Evolutionary conservation across 1,140 invertebrate species (phyloP).

Genomic region (Danaus melanippus): DNA sequence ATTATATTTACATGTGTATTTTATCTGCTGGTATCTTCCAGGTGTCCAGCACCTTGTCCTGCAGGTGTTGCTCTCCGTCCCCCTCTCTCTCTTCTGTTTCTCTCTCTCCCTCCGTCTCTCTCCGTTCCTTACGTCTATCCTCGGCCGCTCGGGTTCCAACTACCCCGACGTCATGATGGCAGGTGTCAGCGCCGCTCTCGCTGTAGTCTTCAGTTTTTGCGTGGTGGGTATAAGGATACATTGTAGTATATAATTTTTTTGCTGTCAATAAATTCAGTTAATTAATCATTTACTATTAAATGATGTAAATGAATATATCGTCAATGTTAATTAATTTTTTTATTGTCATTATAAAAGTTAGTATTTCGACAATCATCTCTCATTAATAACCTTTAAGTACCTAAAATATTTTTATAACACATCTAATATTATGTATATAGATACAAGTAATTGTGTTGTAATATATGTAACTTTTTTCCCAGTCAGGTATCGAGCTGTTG

Average conservation of each 20-base stretch:
- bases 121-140: slow-evolving; percentile 40
- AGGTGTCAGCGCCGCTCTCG: slow-evolving; percentile 22
- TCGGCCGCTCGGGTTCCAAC: slow-evolving; percentile 26
- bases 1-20: too few species aligned
- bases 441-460: too few species aligned
- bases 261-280: too few species aligned
- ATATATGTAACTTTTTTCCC: slow-evolving; percentile 18
- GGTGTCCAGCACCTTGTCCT: slow-evolving; percentile 43
- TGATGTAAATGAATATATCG: too few species aligned
- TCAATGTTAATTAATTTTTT: too few species aligned
- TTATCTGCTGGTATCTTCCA: slow-evolving; percentile 9
- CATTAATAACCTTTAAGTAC: too few species aligned
- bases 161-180: slow-evolving; percentile 37
- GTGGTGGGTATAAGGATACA: slow-evolving; percentile 12
- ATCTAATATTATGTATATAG: too few species aligned
- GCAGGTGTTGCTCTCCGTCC: slow-evolving; percentile 28
- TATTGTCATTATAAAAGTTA: too few species aligned
- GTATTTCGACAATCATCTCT: too few species aligned
- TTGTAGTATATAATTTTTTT: too few species aligned
- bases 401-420: too few species aligned
- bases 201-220: slow-evolving; percentile 9
- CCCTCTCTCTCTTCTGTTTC: slow-evolving; percentile 23
- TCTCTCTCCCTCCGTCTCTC: slow-evolving; percentile 24
- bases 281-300: too few species aligned
- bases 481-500: slow-evolving; percentile 53